Evolutionary conservation across 1,140 invertebrate genomes (phyloP).

Genomic region (Lasioglossum albipes): DNA sequence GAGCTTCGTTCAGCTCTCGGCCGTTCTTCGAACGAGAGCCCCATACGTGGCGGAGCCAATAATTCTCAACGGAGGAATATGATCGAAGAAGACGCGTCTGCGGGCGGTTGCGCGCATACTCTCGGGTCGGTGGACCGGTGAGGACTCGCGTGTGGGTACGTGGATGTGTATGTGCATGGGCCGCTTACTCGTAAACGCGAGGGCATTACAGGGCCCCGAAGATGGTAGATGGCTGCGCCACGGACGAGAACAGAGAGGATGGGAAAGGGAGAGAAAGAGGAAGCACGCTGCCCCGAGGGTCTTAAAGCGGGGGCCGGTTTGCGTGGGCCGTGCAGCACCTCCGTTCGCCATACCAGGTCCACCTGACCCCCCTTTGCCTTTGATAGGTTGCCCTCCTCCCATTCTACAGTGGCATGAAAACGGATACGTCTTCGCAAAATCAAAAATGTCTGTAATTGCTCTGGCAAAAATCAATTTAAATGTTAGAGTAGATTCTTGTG

Average conservation of each 20-base stretch:
- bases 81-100: conserved; percentile 71
- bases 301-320: conserved; percentile 65
- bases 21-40: conserved; percentile 53
- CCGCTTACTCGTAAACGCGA: conserved; percentile 68
- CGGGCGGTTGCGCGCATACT: conserved; percentile 51
- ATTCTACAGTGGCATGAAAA: not conserved
- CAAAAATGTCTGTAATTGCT: too few species aligned
- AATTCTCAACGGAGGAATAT: conserved; percentile 68
- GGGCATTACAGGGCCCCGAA: conserved; percentile 66
- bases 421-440: too few species aligned
- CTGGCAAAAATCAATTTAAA: too few species aligned
- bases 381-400: not conserved
- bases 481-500: too few species aligned
- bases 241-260: conserved; percentile 18
- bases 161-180: conserved; percentile 32
- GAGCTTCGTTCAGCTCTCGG: not conserved
- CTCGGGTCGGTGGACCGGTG: conserved; percentile 30
- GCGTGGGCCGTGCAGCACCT: conserved; percentile 71
- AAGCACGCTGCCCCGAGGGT: conserved; percentile 54
- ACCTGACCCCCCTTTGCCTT: conserved; percentile 50
- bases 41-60: conserved; percentile 65
- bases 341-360: conserved; percentile 62
- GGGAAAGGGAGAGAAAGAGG: conserved; percentile 46
- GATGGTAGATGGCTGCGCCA: conserved; percentile 59
- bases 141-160: conserved; percentile 14